phyloP scores from a whole-genome alignment of 2,797 vertebrate species.

The Danio choprae region DNA sequence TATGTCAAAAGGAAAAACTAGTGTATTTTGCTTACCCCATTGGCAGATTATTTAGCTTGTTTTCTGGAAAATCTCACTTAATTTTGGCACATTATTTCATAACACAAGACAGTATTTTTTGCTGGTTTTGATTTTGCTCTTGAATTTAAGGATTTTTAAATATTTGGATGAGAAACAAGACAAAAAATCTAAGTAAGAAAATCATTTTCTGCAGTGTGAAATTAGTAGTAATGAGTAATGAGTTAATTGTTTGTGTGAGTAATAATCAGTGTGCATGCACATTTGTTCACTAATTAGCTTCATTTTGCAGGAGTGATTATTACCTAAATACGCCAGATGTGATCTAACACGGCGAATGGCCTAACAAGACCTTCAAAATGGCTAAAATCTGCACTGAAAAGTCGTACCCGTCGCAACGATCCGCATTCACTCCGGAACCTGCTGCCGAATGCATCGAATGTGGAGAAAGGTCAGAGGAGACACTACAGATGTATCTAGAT shows the following conservation, averaged over 20 bases:
- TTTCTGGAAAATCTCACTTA: no score
- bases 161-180: no score
- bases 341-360: conserved; percentile 58
- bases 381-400: conserved; percentile 70
- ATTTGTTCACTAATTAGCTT: conserved; percentile 2
- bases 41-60: no score
- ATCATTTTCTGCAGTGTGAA: background rate
- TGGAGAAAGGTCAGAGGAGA: conserved; percentile 71
- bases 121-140: no score
- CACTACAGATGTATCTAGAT: background rate
- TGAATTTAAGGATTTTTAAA: no score
- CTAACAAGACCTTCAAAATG: conserved; percentile 52
- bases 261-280: background rate
- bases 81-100: no score
- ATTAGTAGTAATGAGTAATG: no score
- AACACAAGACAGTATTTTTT: no score
- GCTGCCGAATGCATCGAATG: conserved; percentile 73
- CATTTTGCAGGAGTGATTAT: background rate
- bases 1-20: no score
- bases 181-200: no score
- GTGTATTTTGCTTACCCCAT: no score
- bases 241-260: background rate
- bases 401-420: conserved; percentile 68
- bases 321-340: conserved; percentile 52
- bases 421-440: conserved; percentile 66